Percentiles rank a stretch among this genome's conserved stretches.
Evolutionary conservation across 2,797 vertebrate species (phyloP).

Genomic region (Thamnophis elegans): DNA sequence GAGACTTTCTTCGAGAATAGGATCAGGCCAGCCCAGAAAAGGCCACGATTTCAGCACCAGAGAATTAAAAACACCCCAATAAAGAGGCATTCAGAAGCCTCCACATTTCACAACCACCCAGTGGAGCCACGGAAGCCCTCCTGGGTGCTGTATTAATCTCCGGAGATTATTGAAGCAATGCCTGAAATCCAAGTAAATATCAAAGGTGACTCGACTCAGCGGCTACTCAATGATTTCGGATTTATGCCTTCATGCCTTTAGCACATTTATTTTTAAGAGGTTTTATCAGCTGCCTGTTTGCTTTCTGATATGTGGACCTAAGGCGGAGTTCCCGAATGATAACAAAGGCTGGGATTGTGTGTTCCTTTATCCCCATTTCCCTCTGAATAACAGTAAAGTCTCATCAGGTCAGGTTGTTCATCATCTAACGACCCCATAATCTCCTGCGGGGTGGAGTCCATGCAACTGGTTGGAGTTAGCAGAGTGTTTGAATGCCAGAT

Average conservation of each 20-base stretch:
- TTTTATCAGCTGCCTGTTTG: constrained; percentile 51
- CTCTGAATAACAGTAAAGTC: not conserved
- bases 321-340: not conserved
- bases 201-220: constrained; percentile 65
- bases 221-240: constrained; percentile 56
- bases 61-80: not conserved
- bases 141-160: not conserved
- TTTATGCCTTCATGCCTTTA: constrained; percentile 43
- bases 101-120: not conserved
- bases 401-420: not conserved
- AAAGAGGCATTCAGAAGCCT: not conserved
- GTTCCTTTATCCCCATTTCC: not conserved
- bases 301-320: constrained; percentile 53
- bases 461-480: no score
- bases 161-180: constrained; percentile 50
- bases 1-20: not conserved
- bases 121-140: not conserved
- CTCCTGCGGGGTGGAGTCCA: no score
- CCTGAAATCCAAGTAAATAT: constrained; percentile 58
- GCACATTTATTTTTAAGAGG: constrained; percentile 40
- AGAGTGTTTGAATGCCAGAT: no score
- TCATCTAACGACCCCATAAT: no score
- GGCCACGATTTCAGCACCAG: not conserved
- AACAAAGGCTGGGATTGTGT: not conserved
- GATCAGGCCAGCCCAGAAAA: not conserved